Base-by-base conservation (phyloP, 2,888 invertebrate species). In the Temnothorax unifasciatus region DNA sequence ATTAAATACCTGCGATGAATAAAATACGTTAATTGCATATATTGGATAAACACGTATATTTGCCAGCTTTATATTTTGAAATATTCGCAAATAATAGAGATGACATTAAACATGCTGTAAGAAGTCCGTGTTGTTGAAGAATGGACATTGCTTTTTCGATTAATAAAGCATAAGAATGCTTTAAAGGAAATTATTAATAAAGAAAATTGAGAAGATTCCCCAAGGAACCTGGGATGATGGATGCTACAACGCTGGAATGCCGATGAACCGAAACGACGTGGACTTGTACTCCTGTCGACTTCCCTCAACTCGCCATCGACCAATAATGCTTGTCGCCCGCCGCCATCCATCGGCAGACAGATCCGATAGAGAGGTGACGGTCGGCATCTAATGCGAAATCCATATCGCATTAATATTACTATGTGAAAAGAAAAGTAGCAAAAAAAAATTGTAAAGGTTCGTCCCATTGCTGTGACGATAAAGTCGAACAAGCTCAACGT, bases 301-400 rank as follows among this genome's bases (percentile, higher is more conserved):
- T 74, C 84, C 74, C 75, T 85, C 69, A 79, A 61, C 34, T 83
- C 83, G 79, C 61, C 64, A 59, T 81, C 79, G 79, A 81, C 79
- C 79, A 81, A 81, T 81, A 81, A 81, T 41, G 73, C 38, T 79
- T 71, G 79, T 79, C 73, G 47, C 41, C 38, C 44, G 68, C 41
- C 83, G 25, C 66, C 29, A 64, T 44, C 82, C 64, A 76, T 66
- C 75, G 73, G 25, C n/a, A 82, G 82, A 82, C 82, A 71, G 68
- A 66, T 76, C 57, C 73, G 81, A 85, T 79, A 84, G 61, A 64
- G 84, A 71, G 75, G 76, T 85, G 68, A 75, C 84, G 82, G 68
- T 77, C 68, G 59, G 64, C 85, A 84, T 88, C 90, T 92, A 92
- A 92, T 92, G 92, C 88, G 88, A 93, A 93, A 93, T 92, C 92